Base-by-base conservation (phyloP, 2,888 invertebrate species). In the Drosophila falleni region DNA sequence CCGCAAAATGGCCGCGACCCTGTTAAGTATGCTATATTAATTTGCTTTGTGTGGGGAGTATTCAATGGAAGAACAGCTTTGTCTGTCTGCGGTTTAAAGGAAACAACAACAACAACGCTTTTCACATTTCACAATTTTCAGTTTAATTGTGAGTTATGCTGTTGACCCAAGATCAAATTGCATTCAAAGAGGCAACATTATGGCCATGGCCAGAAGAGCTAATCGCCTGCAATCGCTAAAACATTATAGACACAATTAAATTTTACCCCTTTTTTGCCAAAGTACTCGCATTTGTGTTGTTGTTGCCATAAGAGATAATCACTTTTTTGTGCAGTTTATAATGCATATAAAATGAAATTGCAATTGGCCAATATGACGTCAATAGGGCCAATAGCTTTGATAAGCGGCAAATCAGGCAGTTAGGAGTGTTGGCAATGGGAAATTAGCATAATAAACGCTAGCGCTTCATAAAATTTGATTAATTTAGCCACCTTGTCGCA, bases 11-110 rank as follows among this genome's bases (percentile, higher is more conserved):
- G 61, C 47, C 56, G 65, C 63, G 29, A 67, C 74, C 61, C 81
- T 73, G 74, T 75, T 83, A 88, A 88, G 81, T 89, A 83, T 86
- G 83, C 87, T 80, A 89, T 88, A 88, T 76, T 83, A 84, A 87
- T 88, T 80, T 77, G 62, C 77, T 86, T 86, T 84, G 87, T 77
- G 65, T 50, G 68, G 56, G 31, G 63, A 56, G 65, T 50, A 63
- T 80, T 83, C 71, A 76, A 64, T 66, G 75, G 68, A 54, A 54
- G 51, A 33, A 5, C 44, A 46, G 72, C 59, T 71, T 72, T 68
- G 75, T 62, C 74, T 79, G 80, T 75, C 86, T 82, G 87, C 85
- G 82, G 82, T 70, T 63, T 58, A 16, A 56, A 50, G 42, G 47
- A 39, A 31, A 58, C 16, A 61, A 61, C 37, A 31, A 58, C 16